Conservation (phyloP, 2,888 invertebrate species). For the Drosophila hamatofila region DNA sequence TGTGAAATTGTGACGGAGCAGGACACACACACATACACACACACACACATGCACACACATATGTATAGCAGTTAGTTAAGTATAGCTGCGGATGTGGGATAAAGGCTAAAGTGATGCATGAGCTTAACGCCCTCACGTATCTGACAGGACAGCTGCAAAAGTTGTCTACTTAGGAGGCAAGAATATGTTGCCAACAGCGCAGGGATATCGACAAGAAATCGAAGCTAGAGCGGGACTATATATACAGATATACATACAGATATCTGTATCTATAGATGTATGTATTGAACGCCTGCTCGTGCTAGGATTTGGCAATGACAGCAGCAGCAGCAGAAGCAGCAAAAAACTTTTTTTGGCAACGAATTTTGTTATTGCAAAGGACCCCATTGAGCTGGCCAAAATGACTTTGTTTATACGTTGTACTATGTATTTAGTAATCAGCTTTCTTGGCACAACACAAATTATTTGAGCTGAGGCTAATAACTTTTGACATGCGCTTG, state of each 20-base stretch:
- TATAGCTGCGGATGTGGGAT: constrained; percentile 50
- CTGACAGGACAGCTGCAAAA: constrained; percentile 62
- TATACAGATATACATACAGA: neutral
- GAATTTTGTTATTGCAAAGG: constrained; percentile 58
- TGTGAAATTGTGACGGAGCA: constrained; percentile 53
- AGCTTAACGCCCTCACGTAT: constrained; percentile 82
- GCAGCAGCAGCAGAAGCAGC: constrained; percentile 13
- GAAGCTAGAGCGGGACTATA: constrained; percentile 4
- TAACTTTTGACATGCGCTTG: constrained; percentile 79
- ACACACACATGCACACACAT: constrained; percentile 5
- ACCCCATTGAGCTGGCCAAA: constrained; percentile 54
- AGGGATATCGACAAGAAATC: constrained; percentile 65
- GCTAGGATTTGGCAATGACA: constrained; percentile 77
- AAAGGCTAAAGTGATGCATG: constrained; percentile 81
- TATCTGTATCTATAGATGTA: neutral
- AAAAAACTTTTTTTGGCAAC: constrained; percentile 63
- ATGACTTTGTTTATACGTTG: constrained; percentile 76
- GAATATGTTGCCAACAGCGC: constrained; percentile 67
- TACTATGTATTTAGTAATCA: constrained; percentile 75
- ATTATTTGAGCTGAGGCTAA: constrained; percentile 72
- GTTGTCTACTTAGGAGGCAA: constrained; percentile 76
- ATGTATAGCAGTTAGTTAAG: constrained; percentile 40
- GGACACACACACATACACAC: constrained; percentile 17
- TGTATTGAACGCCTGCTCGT: constrained; percentile 46
- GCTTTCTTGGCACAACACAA: constrained; percentile 74